Evolutionary conservation across 2,113 vertebrate genomes (phyloP).

Genomic region (Pelodiscus sinensis): DNA sequence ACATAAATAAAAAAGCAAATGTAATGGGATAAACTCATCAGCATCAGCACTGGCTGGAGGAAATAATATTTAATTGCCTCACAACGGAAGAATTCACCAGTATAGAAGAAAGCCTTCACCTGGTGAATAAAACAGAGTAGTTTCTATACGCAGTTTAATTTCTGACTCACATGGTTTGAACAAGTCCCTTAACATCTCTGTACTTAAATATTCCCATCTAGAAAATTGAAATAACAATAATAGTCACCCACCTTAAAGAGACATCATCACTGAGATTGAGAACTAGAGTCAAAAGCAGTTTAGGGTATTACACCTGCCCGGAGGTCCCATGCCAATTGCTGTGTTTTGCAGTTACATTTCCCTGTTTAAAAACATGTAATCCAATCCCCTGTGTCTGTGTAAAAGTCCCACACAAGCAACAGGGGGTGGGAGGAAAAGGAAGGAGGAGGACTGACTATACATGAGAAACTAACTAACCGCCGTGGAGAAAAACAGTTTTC

Average conservation of each 20-base stretch:
- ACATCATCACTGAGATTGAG: background rate
- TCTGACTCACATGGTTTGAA: background rate
- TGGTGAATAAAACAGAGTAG: background rate
- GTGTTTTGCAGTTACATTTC: background rate
- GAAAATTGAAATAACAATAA: slow-evolving; percentile 16
- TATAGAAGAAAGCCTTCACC: background rate
- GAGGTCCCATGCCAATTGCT: background rate
- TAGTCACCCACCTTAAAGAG: background rate
- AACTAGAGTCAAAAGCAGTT: background rate
- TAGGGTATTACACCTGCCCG: background rate
- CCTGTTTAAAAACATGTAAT: background rate
- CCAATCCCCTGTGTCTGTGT: background rate
- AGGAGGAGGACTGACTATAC: background rate
- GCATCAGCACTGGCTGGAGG: fast-evolving
- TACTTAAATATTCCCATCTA: background rate
- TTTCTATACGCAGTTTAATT: background rate
- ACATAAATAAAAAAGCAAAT: background rate
- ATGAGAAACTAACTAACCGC: fast-evolving
- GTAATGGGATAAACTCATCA: background rate
- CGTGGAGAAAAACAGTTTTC: background rate
- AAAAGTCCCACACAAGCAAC: background rate
- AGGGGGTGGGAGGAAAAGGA: background rate
- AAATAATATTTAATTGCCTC: background rate
- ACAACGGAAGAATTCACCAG: background rate
- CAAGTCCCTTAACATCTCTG: background rate